These are phyloP conservation scores for Crenichthys baileyi DNA, from an alignment of 2,797 vertebrate genomes.

Conservation along the genomic window DNA sequence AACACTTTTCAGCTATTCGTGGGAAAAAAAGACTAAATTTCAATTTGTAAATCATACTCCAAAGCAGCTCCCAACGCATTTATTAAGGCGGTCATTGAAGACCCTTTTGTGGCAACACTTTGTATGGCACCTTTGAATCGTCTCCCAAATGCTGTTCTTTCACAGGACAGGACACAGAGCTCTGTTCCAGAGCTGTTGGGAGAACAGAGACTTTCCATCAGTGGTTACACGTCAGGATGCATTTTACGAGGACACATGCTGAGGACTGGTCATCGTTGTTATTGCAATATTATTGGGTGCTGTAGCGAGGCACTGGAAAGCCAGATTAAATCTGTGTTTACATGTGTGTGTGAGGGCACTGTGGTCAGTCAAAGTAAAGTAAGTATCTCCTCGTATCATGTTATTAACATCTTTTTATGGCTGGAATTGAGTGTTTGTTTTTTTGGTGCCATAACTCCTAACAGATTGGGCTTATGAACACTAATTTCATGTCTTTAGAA, in stretches of 20 bases:
- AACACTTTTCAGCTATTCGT: conserved; percentile 13
- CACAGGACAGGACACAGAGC: conserved; percentile 43
- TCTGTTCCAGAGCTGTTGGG: conserved; percentile 53
- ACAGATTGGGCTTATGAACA: background rate
- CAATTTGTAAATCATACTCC: conserved; percentile 4
- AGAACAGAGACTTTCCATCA: conserved; percentile 71
- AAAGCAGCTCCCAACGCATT: background rate
- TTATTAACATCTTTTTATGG: background rate
- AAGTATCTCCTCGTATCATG: background rate
- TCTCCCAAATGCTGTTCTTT: conserved; percentile 11
- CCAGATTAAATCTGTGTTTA: conserved; percentile 34
- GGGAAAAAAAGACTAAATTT: background rate
- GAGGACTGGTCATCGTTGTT: conserved; percentile 59
- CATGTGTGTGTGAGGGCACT: conserved; percentile 12
- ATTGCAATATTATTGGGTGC: conserved; percentile 55
- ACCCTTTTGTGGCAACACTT: background rate
- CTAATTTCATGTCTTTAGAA: background rate
- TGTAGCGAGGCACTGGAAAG: conserved; percentile 65
- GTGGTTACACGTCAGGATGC: conserved; percentile 58
- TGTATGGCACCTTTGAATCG: conserved; percentile 29
- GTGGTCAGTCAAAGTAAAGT: background rate
- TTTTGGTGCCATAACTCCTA: background rate
- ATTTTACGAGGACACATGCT: conserved; percentile 65
- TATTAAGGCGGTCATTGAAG: background rate
- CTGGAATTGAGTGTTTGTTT: background rate